Percentiles rank a stretch among this genome's conserved stretches.
Conservation (phyloP, 2,113 vertebrate species). For the Xiphias gladius region DNA sequence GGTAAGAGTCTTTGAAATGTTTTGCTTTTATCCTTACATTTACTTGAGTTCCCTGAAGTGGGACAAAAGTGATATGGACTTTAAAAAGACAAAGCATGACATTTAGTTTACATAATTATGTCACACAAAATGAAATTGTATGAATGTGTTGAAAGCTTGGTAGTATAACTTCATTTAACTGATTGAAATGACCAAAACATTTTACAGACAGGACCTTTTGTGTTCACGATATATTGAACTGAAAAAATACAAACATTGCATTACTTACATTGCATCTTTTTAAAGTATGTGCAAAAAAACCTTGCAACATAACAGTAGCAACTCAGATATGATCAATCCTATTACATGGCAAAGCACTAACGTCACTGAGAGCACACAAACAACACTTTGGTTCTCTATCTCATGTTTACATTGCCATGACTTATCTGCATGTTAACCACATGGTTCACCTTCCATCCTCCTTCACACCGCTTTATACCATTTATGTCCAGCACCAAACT, state of each 20-base stretch:
- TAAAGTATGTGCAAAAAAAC: no score
- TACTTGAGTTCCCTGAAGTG: conserved; percentile 38
- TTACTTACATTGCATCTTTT: no score
- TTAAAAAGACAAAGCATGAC: neutral
- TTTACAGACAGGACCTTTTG: neutral
- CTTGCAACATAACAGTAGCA: no score
- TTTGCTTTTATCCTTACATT: conserved; percentile 57
- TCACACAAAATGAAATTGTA: neutral
- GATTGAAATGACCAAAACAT: neutral
- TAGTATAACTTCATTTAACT: neutral
- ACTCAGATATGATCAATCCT: no score
- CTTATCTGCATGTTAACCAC: neutral
- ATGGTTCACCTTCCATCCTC: neutral
- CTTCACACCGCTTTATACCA: neutral
- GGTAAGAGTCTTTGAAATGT: conserved; percentile 33
- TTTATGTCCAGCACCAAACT: neutral
- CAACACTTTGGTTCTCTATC: no score
- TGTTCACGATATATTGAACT: neutral
- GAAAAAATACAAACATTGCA: neutral
- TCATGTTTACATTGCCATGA: no score
- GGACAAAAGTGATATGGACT: conserved; percentile 18
- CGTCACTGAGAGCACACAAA: no score
- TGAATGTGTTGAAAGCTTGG: neutral
- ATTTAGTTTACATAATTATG: neutral
- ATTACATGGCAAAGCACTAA: no score